Base-by-base conservation (phyloP, 2,113 vertebrate genomes). In the rabbit (Oryctolagus cuniculus) region DNA sequence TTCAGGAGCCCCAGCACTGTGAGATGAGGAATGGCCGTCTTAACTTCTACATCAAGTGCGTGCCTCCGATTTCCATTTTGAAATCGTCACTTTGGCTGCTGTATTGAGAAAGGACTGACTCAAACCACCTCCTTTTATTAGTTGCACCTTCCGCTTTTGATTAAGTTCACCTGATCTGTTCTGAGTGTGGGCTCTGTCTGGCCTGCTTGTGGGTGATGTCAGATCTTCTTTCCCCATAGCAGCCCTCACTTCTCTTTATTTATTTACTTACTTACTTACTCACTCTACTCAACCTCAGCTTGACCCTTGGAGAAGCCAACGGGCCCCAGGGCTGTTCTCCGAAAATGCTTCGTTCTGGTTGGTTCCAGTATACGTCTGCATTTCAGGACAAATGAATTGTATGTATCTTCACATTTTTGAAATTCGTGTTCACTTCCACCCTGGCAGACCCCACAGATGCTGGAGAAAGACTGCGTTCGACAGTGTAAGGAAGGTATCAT, bases 191-290 rank as follows among this genome's bases (percentile, higher is more conserved):
- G n/a, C 17, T 16, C 84, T 61, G 61, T 51, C 69, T 51, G 34
- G 75, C 61, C 15, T 82, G 69, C 44, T 86, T 66, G 82, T 13
- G 86, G 53, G 38, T 19, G 73, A 80, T 31, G 34, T 51, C 85
- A 85, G 74, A 64, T 80, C 38, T 94, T n/a, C 27, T 51, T 75
- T 49, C 64, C 15, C 44, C 10, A 3, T 2, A 15, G 16, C 19
- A 81, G 44, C 38, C 44, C 36, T 63, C 53, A 85, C 86, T 94
- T 86, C 70, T 94, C 80, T 95, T 92, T 49, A 34, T 95, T 95
- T 44, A 44, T 7, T 44, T 44, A 44, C 7, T 44, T 44, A 44
- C 44, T 44, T 44, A 44, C 44, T 44, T 44, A 44, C 6, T 80
- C 55, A 44, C 36, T 25, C 55, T 19, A 10, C 31, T 86, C 16